Conservation (phyloP, 2,113 vertebrate genomes). For the Scytalopus superciliaris region DNA sequence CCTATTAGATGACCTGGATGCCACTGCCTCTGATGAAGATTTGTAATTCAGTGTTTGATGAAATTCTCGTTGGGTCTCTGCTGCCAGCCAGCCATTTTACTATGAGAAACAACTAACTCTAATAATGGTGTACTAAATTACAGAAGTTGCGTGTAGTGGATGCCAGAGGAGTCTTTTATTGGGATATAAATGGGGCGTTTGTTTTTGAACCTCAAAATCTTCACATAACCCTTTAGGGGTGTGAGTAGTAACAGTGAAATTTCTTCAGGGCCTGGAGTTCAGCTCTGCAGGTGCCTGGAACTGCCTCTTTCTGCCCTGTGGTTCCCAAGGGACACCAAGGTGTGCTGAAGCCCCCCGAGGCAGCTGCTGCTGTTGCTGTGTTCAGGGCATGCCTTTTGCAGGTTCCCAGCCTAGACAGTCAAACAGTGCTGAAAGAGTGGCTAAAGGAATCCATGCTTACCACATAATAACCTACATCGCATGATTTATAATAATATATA, state of each 20-base stretch:
- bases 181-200: neutral
- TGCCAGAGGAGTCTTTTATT: neutral
- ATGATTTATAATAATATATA: neutral
- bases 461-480: neutral
- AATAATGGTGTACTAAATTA: neutral
- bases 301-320: neutral
- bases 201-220: neutral
- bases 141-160: neutral
- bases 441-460: neutral
- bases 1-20: neutral
- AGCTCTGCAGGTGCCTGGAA: neutral
- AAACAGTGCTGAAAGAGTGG: neutral
- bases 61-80: neutral
- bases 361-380: neutral
- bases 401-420: neutral
- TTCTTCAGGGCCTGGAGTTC: neutral
- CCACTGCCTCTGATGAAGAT: neutral
- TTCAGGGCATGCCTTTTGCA: neutral
- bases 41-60: neutral
- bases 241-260: neutral
- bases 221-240: neutral
- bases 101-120: neutral
- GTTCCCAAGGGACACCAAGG: neutral
- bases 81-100: neutral
- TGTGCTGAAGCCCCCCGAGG: neutral